Evolutionary conservation across 2,888 invertebrate genomes (phyloP).

Genomic region (Mythimna pallens): DNA sequence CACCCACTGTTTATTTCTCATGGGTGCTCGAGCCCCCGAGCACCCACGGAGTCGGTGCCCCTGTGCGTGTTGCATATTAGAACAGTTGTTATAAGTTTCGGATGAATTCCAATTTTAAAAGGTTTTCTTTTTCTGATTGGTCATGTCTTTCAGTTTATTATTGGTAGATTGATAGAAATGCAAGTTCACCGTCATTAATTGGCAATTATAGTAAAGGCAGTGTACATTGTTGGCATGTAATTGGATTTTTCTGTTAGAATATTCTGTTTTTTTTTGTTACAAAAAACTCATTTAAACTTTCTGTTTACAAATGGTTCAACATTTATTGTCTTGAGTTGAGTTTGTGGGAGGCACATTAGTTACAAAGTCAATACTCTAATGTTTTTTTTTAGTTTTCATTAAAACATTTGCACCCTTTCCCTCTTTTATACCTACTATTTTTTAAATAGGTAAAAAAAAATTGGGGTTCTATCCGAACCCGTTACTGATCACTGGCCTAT

Average conservation of each 20-base stretch:
- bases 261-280: background rate
- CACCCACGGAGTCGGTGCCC: too few relatives aligned
- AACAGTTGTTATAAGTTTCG: background rate
- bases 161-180: background rate
- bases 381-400: background rate
- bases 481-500: too few relatives aligned
- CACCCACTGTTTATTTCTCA: too few relatives aligned
- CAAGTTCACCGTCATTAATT: slow-evolving; percentile 2
- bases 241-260: slow-evolving; percentile 27
- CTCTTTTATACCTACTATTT: too few relatives aligned
- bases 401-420: background rate
- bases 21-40: too few relatives aligned
- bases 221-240: slow-evolving; percentile 5
- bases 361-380: background rate
- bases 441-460: too few relatives aligned
- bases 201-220: slow-evolving; percentile 8
- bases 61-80: background rate
- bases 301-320: slow-evolving; percentile 9
- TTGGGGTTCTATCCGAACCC: too few relatives aligned
- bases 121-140: slow-evolving; percentile 2
- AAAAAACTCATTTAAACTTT: slow-evolving; percentile 28
- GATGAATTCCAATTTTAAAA: slow-evolving; percentile 5
- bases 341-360: slow-evolving; percentile 14
- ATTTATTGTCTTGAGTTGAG: background rate
- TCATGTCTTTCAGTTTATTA: slow-evolving; percentile 9